Evolutionary conservation across 2,113 vertebrate genomes (phyloP).

Genomic region (Cynopterus brachyotis): DNA sequence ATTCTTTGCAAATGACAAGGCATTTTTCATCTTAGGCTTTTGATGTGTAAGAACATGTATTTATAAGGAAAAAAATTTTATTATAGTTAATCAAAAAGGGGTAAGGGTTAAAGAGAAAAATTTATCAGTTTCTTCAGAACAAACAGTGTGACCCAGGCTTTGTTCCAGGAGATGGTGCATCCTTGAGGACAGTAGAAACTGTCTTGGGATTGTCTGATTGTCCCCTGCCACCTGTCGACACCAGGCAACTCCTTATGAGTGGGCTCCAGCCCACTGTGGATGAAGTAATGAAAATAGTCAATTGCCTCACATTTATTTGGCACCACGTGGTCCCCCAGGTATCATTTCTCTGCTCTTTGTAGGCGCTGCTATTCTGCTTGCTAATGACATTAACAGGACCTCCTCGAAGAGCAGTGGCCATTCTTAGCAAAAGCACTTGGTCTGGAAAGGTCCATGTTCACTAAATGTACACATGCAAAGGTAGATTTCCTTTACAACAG

Average conservation of each 20-base stretch:
- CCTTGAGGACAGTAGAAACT: constrained; percentile 36
- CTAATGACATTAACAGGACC: constrained; percentile 54
- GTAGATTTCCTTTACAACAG: neutral
- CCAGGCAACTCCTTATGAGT: neutral
- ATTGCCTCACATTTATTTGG: constrained; percentile 43
- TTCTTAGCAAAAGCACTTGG: constrained; percentile 40
- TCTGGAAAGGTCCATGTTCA: constrained; percentile 25
- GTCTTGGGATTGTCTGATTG: neutral
- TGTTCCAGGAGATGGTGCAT: constrained; percentile 14
- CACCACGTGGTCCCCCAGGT: neutral
- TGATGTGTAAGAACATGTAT: constrained; percentile 64
- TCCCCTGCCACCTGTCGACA: neutral
- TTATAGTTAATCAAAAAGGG: constrained; percentile 72
- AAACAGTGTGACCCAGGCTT: constrained; percentile 43
- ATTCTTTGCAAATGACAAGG: constrained; percentile 77
- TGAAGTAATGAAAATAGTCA: constrained; percentile 40
- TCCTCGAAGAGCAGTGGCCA: neutral
- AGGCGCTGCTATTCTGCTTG: neutral
- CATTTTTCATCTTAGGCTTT: constrained; percentile 68
- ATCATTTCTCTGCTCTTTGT: neutral
- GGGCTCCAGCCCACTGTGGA: rapidly evolving
- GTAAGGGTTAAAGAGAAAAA: constrained; percentile 23
- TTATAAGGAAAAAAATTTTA: constrained; percentile 70
- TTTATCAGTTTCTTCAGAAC: constrained; percentile 70
- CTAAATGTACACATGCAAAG: neutral